Percentiles rank a stretch among this genome's conserved stretches.
These are phyloP conservation scores for Mythimna loreyi DNA, from an alignment of 2,888 invertebrate species.

Conservation along the genomic window DNA sequence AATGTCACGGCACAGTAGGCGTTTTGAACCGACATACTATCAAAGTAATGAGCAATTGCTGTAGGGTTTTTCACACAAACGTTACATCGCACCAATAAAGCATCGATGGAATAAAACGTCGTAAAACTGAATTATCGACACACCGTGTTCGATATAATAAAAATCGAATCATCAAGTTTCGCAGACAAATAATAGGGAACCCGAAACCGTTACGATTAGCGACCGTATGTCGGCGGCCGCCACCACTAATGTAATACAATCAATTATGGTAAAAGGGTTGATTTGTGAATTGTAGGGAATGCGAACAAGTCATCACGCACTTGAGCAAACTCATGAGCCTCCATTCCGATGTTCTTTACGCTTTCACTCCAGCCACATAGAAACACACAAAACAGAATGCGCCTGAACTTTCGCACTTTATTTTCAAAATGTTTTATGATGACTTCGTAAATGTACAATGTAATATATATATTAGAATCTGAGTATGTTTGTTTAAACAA, in stretches of 20 bases:
- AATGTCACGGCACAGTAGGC: too few relatives aligned
- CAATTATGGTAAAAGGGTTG: conserved; percentile 42
- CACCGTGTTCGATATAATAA: too few relatives aligned
- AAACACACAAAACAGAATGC: conserved; percentile 21
- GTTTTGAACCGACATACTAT: too few relatives aligned
- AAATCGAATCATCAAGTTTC: too few relatives aligned
- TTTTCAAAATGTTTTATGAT: conserved; percentile 5
- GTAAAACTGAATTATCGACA: too few relatives aligned
- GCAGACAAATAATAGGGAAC: too few relatives aligned
- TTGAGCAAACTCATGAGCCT: conserved; percentile 23
- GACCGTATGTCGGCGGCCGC: background rate
- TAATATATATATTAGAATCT: too few relatives aligned
- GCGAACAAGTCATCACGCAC: conserved; percentile 43
- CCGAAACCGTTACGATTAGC: background rate
- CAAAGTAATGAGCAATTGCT: too few relatives aligned
- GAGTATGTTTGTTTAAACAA: background rate
- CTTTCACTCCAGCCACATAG: conserved; percentile 14
- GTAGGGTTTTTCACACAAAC: too few relatives aligned
- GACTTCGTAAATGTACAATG: conserved; percentile 4
- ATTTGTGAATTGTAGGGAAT: conserved; percentile 27
- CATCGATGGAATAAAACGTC: too few relatives aligned
- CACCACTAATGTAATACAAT: conserved; percentile 31
- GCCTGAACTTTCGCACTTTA: conserved; percentile 12
- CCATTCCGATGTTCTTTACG: background rate
- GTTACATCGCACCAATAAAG: too few relatives aligned